These are phyloP conservation scores for Lasioglossum zephyrum DNA, from an alignment of 2,888 invertebrate genomes.

Conservation along the genomic window DNA sequence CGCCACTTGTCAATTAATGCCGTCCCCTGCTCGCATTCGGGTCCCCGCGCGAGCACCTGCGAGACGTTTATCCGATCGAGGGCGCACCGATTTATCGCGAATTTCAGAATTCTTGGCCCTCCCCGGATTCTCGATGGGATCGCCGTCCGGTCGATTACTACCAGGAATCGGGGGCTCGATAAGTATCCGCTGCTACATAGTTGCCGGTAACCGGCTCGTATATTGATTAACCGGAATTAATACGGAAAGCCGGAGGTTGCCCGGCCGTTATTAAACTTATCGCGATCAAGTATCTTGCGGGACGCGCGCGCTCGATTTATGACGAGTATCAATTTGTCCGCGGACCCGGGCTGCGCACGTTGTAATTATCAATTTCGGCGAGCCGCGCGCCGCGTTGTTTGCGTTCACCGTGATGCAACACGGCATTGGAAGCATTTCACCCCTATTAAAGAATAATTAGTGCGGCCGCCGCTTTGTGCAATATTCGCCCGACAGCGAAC, in stretches of 20 bases:
- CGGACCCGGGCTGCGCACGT: not conserved
- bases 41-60: slow-evolving; percentile 40
- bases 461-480: slow-evolving; percentile 42
- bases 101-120: slow-evolving; percentile 45
- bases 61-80: slow-evolving; percentile 47
- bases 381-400: slow-evolving; percentile 29
- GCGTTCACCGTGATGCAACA: slow-evolving; percentile 24
- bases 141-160: slow-evolving; percentile 12
- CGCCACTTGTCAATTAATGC: slow-evolving; percentile 79
- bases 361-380: slow-evolving; percentile 36
- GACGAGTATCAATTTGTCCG: slow-evolving; percentile 43
- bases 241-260: not conserved
- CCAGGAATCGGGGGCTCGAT: slow-evolving; percentile 17
- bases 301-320: slow-evolving; percentile 18
- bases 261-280: slow-evolving; percentile 31
- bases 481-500: slow-evolving; percentile 27
- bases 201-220: not conserved
- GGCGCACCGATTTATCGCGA: slow-evolving; percentile 64
- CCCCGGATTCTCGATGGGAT: slow-evolving; percentile 14
- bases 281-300: slow-evolving; percentile 8
- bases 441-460: slow-evolving; percentile 53
- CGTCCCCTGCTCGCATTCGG: slow-evolving; percentile 45
- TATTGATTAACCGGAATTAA: slow-evolving; percentile 20
- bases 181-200: slow-evolving; percentile 10
- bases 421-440: slow-evolving; percentile 29